These are phyloP conservation scores for Aeoliscus strigatus DNA, from an alignment of 2,797 vertebrate species.

Conservation along the genomic window DNA sequence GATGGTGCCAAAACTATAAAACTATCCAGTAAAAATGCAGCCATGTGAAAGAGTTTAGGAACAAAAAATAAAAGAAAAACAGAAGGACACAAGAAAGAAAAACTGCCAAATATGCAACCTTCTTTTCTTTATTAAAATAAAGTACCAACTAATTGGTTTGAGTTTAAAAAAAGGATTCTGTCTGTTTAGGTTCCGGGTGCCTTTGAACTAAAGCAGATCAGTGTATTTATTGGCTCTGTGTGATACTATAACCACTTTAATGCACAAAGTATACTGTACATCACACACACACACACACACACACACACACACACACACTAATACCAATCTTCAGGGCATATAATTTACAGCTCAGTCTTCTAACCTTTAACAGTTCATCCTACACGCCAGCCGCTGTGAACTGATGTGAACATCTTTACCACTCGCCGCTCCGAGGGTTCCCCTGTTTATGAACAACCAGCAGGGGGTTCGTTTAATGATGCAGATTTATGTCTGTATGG, in stretches of 20 bases:
- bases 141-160: not conserved
- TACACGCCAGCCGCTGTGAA: slow-evolving; percentile 19
- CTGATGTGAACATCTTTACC: slow-evolving; percentile 21
- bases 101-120: too few species aligned
- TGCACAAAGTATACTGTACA: slow-evolving; percentile 13
- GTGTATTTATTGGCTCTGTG: not conserved
- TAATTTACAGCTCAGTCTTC: slow-evolving; percentile 19
- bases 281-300: not conserved
- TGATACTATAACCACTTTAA: slow-evolving; percentile 3
- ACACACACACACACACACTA: not conserved
- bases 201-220: not conserved
- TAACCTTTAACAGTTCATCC: slow-evolving; percentile 22
- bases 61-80: too few species aligned
- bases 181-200: not conserved
- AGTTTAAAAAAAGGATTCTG: not conserved
- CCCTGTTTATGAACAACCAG: slow-evolving; percentile 16
- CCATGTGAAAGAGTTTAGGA: too few species aligned
- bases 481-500: slow-evolving; percentile 31
- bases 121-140: not conserved
- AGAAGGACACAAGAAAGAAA: too few species aligned
- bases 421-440: slow-evolving; percentile 17
- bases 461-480: slow-evolving; percentile 59
- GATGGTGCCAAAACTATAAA: too few species aligned
- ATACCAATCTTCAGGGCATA: slow-evolving; percentile 3
- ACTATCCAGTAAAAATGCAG: too few species aligned